Conservation (phyloP, 1,140 invertebrate species). For the Popillia japonica region DNA sequence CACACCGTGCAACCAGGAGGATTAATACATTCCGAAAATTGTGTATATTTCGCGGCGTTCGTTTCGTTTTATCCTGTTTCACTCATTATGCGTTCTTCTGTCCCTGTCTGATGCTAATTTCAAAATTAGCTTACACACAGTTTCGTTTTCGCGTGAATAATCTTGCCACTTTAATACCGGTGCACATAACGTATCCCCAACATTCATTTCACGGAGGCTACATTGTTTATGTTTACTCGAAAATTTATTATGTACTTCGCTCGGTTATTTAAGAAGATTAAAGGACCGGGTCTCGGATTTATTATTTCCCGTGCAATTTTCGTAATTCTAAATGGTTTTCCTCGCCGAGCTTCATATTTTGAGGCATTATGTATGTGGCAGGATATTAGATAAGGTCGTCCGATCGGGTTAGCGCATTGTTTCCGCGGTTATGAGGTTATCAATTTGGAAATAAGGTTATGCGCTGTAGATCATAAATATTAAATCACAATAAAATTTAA, state of each 20-base stretch:
- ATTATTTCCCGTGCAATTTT: not conserved
- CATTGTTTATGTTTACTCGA: conserved; percentile 17
- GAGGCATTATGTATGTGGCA: no score
- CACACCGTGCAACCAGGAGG: no score
- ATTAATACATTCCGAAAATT: no score
- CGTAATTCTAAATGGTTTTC: not conserved
- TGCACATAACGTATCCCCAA: not conserved
- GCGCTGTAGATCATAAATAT: no score
- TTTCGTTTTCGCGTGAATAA: conserved; percentile 1
- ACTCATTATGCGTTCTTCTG: not conserved
- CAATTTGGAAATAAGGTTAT: no score
- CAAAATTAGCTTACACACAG: conserved; percentile 2
- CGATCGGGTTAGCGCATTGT: no score
- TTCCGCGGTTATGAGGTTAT: no score
- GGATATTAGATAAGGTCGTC: no score
- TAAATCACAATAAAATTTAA: no score
- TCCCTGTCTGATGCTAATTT: not conserved
- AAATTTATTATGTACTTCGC: conserved; percentile 3
- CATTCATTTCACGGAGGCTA: not conserved
- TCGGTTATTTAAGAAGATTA: conserved; percentile 9
- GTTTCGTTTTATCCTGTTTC: not conserved
- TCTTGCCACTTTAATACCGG: not conserved
- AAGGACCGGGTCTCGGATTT: not conserved
- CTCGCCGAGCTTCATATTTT: not conserved
- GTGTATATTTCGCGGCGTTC: not conserved